Evolutionary conservation across 2,888 invertebrate species (phyloP), one percentile per base, ranked within the genome.

Genomic region (Eilema caniola): DNA sequence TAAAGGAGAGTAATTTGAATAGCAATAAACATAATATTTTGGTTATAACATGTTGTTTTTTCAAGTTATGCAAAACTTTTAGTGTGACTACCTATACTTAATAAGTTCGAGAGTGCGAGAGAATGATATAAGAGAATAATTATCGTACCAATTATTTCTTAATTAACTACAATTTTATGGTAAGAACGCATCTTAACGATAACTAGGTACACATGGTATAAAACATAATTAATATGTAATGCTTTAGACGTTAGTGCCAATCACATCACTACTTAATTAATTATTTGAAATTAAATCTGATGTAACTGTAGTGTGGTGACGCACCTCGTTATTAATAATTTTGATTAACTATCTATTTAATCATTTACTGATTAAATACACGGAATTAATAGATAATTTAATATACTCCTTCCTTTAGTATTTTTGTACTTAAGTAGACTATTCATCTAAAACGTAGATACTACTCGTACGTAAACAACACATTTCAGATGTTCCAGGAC

Each of bases 241-340:
- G 37, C 56, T 62, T 25, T 68, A 57, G 53, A 56, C 62, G 62
- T 69, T 24, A 64, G 28, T 41, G 16, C n/a, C 16, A 59, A 63
- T 23, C 25, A 20, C 25, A 47, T 20, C 25, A 64, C 20, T 53
- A 60, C 31, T 23, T 14, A 31, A 37, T 14, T 37, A 56, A 63
- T 64, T 64, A 69, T 60, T 23, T 23, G 31, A 60, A 60, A 69
- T 69, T 60, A 64, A 28, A 41, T 63, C 16, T 37, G 56, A 23
- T 37, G 62, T 63, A 41, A 14, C 25, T 57, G 62, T 25, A 62
- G 67, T 67, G 61, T 28, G 10, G 25, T 28, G n/a, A 28, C 41
- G 11, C 41, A 7, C 37, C 63, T 59, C 63, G 63, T 63, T 28
- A 68, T 56, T 68, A 68, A n/a, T 57, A 62, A 56, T 37, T 57